Percentiles rank a stretch among this genome's conserved stretches.
These are phyloP conservation scores for Falco cherrug DNA, from an alignment of 2,797 vertebrate species.

Conservation along the genomic window DNA sequence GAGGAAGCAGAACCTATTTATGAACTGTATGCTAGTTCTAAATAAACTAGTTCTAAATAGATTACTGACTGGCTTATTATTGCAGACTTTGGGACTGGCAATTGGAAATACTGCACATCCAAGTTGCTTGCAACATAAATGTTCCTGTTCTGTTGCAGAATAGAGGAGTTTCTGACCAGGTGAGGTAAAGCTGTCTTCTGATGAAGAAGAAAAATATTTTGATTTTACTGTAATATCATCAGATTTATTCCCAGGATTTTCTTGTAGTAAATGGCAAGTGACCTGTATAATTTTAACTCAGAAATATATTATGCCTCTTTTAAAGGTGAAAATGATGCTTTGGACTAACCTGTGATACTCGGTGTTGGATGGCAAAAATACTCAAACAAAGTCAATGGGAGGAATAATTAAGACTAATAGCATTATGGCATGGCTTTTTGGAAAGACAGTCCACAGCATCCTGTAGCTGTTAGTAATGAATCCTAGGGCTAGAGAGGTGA, in stretches of 20 bases:
- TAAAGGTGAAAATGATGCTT: neutral
- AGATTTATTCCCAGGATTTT: neutral
- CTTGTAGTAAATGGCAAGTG: neutral
- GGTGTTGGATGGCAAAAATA: neutral
- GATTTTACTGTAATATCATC: neutral
- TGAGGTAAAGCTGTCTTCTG: neutral
- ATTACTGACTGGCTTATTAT: slow-evolving; percentile 16
- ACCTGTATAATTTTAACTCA: neutral
- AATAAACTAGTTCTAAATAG: slow-evolving; percentile 40
- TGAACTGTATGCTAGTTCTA: slow-evolving; percentile 14
- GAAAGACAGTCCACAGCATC: neutral
- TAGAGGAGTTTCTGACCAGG: neutral
- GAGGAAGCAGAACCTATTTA: neutral
- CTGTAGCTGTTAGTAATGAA: neutral
- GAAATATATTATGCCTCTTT: neutral
- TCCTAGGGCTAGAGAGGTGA: neutral
- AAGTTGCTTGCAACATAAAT: neutral
- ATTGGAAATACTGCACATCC: neutral
- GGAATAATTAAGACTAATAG: neutral
- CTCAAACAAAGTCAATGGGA: neutral
- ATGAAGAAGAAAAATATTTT: neutral
- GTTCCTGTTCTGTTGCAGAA: neutral
- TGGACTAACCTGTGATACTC: neutral
- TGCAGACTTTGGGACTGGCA: neutral
- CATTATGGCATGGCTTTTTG: neutral